These are phyloP conservation scores for Eptesicus fuscus DNA, from an alignment of 2,113 vertebrate species.

Conservation along the genomic window DNA sequence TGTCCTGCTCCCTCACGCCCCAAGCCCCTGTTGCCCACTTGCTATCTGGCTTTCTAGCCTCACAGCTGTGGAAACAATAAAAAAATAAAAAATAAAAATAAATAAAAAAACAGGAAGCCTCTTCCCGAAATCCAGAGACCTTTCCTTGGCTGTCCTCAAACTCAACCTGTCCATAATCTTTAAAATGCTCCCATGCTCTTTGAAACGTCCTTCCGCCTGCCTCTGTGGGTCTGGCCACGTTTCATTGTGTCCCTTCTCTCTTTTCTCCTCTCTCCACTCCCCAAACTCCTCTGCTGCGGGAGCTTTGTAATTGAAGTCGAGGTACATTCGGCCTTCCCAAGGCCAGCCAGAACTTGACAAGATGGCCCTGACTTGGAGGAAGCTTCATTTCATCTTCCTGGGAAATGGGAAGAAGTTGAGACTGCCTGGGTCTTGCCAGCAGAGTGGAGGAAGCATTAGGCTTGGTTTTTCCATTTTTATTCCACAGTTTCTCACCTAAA, in stretches of 20 bases:
- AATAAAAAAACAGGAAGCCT: background rate
- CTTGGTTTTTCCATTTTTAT: background rate
- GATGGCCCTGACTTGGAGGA: background rate
- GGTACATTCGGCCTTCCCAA: background rate
- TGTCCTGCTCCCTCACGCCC: background rate
- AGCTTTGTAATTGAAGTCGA: background rate
- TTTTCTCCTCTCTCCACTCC: conserved; percentile 28
- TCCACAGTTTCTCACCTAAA: background rate
- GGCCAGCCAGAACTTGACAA: background rate
- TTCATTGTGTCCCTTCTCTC: background rate
- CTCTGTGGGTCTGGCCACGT: background rate
- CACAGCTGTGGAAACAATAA: background rate
- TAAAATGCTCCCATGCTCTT: background rate
- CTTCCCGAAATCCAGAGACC: background rate
- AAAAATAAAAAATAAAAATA: too few relatives aligned
- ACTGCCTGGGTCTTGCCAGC: too few relatives aligned
- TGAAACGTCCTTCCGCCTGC: background rate
- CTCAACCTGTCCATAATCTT: background rate
- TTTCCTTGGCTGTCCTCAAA: background rate
- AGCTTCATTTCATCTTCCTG: background rate
- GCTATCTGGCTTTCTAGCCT: background rate
- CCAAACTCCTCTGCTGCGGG: background rate
- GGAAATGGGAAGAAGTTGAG: background rate
- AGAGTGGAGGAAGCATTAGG: background rate
- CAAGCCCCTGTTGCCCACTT: background rate